phyloP scores from a whole-genome alignment of 2,888 invertebrate species.

The Listrodromus nycthemerus region DNA sequence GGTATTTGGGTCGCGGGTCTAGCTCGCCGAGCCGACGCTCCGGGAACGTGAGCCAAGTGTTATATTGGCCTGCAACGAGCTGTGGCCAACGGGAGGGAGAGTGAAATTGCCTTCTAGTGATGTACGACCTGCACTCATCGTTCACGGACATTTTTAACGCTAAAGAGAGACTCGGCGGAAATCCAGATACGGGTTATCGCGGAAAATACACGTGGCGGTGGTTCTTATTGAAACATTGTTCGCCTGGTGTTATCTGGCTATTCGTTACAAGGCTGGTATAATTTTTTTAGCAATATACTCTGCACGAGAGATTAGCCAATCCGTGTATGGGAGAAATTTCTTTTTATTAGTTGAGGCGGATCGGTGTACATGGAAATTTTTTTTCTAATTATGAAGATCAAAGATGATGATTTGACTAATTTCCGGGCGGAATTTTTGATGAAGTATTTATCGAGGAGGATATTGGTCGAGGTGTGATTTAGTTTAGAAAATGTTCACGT shows the following conservation, averaged over 20 bases:
- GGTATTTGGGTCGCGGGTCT: conserved; percentile 75
- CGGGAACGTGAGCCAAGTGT: conserved; percentile 73
- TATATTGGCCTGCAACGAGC: conserved; percentile 60
- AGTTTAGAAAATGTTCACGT: no score
- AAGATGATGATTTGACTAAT: background rate
- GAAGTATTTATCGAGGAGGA: no score
- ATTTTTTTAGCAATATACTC: background rate
- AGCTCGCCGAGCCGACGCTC: conserved; percentile 74
- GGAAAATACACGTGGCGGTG: background rate
- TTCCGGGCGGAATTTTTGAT: no score
- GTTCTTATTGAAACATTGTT: conserved; percentile 32
- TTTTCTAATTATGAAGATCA: background rate
- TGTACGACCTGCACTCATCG: conserved; percentile 49
- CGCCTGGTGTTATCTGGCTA: background rate
- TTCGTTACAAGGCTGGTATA: background rate
- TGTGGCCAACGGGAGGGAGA: conserved; percentile 60
- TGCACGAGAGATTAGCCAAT: background rate
- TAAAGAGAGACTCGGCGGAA: background rate
- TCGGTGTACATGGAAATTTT: no score
- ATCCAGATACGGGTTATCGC: conserved; percentile 30
- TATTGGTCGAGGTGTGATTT: no score
- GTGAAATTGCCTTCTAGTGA: conserved; percentile 74
- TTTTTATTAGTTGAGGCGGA: background rate
- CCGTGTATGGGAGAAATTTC: background rate
- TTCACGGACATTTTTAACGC: conserved; percentile 10